Conservation (phyloP, 2,113 vertebrate genomes). For the Alligator mississippiensis region DNA sequence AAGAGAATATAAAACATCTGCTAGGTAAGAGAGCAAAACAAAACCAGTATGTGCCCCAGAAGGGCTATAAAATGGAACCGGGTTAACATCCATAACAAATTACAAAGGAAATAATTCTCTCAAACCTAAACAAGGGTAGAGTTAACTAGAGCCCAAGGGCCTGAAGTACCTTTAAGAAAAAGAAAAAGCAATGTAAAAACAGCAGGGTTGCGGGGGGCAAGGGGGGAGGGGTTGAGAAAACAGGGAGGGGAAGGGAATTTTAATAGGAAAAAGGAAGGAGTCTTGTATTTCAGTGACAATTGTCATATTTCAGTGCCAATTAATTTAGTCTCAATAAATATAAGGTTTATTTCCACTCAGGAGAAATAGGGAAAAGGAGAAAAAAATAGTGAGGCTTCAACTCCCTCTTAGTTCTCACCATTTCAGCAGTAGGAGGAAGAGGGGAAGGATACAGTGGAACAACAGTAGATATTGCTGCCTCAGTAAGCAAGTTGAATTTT, state of each 20-base stretch:
- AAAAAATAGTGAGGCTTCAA: neutral
- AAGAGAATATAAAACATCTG: conserved; percentile 62
- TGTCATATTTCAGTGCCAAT: neutral
- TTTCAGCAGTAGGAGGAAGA: neutral
- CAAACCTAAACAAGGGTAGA: conserved; percentile 55
- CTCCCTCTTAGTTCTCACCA: neutral
- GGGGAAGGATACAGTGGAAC: neutral
- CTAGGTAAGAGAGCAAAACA: conserved; percentile 54
- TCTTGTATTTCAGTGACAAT: neutral
- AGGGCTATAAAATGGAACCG: conserved; percentile 47
- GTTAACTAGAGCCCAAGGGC: neutral
- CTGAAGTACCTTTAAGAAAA: neutral
- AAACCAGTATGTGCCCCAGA: conserved; percentile 47
- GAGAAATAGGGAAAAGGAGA: neutral
- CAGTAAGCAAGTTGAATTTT: neutral
- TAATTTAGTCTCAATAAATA: neutral
- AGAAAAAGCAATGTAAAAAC: neutral
- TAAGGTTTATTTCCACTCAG: neutral
- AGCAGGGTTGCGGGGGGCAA: neutral
- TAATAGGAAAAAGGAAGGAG: neutral
- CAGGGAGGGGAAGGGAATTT: fast-evolving
- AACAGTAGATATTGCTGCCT: neutral
- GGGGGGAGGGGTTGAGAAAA: neutral
- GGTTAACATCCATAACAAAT: conserved; percentile 59
- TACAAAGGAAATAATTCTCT: conserved; percentile 42